These are phyloP conservation scores for Zaprionus ornatus DNA, from an alignment of 1,140 invertebrate genomes.

Conservation along the genomic window DNA sequence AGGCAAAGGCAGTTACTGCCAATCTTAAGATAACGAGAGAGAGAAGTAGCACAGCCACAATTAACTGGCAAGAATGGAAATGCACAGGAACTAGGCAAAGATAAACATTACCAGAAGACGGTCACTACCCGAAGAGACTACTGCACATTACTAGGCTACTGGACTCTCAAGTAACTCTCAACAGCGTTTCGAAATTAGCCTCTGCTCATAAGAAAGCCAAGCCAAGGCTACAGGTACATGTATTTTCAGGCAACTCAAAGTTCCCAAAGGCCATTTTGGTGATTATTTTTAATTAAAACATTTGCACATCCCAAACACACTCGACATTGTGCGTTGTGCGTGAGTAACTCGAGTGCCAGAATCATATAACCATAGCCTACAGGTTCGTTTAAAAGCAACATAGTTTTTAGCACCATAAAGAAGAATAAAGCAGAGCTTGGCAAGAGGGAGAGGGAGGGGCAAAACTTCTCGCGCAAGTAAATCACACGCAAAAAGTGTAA, in stretches of 20 bases:
- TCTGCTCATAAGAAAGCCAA: background rate
- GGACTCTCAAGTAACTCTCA: background rate
- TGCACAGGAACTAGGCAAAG: background rate
- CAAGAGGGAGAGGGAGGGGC: background rate
- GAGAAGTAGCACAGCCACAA: background rate
- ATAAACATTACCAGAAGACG: background rate
- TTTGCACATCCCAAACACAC: background rate
- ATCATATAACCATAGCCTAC: background rate
- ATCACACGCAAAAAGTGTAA: slow-evolving; percentile 44
- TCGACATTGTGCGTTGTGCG: background rate
- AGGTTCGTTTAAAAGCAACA: background rate
- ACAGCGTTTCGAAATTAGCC: background rate
- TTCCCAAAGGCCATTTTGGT: background rate
- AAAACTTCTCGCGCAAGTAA: slow-evolving; percentile 26
- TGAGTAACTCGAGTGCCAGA: background rate
- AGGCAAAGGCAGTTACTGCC: background rate
- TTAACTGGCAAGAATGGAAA: background rate
- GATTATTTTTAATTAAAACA: slow-evolving; percentile 21
- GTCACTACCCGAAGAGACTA: background rate
- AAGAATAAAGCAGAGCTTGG: background rate
- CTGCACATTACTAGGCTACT: too few relatives aligned
- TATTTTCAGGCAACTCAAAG: background rate
- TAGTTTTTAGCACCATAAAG: background rate
- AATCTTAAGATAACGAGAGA: background rate
- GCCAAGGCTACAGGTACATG: background rate